Evolutionary conservation across 53 echinoderm and acorn worm genomes (phyloP), one percentile per base, ranked within the genome.

Genomic region (Stichopus horrens): DNA sequence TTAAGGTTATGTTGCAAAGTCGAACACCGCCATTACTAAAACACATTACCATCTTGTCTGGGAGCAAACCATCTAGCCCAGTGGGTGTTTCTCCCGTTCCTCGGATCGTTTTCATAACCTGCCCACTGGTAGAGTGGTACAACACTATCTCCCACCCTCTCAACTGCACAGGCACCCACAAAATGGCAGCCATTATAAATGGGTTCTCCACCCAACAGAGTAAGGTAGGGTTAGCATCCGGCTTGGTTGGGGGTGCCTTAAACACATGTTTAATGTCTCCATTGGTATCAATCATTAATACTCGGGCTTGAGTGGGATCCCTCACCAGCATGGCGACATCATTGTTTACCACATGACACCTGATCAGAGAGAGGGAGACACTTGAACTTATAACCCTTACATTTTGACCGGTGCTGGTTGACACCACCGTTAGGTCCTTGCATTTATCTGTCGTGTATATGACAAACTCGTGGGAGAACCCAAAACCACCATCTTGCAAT

Each of bases 381-480:
- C 58, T 74, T 7, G 75, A 75, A 8, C 54, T 9, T 19, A 87
- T 87, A 56, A 75, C 87, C 55, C 23, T 74, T 4, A 87, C 87
- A 52, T 74, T 74, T 18, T 55, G 74, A 8, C 74, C n/a, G 21
- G 74, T 87, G 75, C 55, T 54, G 20, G 87, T 75, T 8, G 87
- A 87, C 9, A 87, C 87, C 75, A 87, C 87, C n/a, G 87, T 87
- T 14, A 87, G 75, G 55, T 87, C 87, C 19, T 55, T 54, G 16
- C 55, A 74, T 21, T 75, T 74, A 23, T 87, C 75, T 5, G 74
- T 87, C 9, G 87, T 74, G 74, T 74, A 87, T 16, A 87, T 87
- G 73, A 87, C 87, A 37, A 87, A 87, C 37, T 87, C 87, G 13
- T 7, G 22, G 54, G 75, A 75, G 57, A 74, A 87, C 21, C 74